Base-by-base conservation (phyloP, 1,140 invertebrate genomes). In the Prorops nasuta region DNA sequence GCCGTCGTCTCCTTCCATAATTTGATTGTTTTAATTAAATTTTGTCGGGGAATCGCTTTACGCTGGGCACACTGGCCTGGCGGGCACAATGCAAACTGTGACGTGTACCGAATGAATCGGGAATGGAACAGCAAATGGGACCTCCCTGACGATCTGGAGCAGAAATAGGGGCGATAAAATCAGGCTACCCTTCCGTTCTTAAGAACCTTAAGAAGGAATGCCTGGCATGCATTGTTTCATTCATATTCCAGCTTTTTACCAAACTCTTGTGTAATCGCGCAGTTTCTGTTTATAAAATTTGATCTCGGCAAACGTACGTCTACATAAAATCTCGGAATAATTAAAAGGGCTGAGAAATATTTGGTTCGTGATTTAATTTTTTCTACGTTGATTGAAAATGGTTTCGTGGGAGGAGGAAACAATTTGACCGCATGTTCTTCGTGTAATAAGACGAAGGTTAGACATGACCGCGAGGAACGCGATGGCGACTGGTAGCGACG, bases 21-120 rank as follows among this genome's bases (percentile, higher is more conserved):
- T 72, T 76, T 76, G 71, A 76, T 76, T 77, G 73, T 77, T 77
- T 77, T 77, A 76, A 77, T 77, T 77, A 77, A 77, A 76, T 77
- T 77, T 77, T 64, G 62, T 52, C 67, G 58, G 65, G 54, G 69
- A 76, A 77, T 77, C 72, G 62, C 66, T 75, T 76, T 72, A 69
- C 72, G 64, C 60, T 66, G 69, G 72, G 72, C 71, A 76, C 69
- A 67, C 69, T 64, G 65, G 65, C 59, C 69, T 60, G 59, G 54
- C 56, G 64, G 59, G 63, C 63, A 72, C 71, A 73, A 75, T 77
- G 72, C 74, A 73, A 76, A 74, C 72, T 54, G 61, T 72, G 69
- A 72, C 69, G 66, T 71, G 71, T 67, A 59, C 62, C 63, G 69
- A 76, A 72, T 71, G 67, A 73, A 69, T 74, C 56, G 60, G 48